phyloP scores from a whole-genome alignment of 2,888 invertebrate genomes.

The Hirtodrosophila duncani region DNA sequence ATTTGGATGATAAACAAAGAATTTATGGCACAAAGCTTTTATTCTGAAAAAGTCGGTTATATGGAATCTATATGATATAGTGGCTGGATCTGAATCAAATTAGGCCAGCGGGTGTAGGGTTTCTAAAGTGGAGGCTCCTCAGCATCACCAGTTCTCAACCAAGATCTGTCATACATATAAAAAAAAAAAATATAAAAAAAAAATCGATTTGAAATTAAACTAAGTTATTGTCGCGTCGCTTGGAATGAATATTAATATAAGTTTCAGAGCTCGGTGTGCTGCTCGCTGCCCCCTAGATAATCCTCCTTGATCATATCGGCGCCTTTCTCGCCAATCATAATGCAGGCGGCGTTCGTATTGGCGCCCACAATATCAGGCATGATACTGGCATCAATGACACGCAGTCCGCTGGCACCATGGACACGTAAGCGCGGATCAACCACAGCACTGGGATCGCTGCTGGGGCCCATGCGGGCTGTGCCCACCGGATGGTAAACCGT shows the following conservation, averaged over 20 bases:
- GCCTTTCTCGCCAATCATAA: conserved; percentile 84
- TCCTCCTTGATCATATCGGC: conserved; percentile 82
- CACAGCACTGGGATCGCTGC: conserved; percentile 78
- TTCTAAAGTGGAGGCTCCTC: no score
- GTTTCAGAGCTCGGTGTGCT: conserved; percentile 46
- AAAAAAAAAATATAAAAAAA: conserved; percentile 10
- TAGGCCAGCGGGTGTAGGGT: no score
- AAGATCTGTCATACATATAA: no score
- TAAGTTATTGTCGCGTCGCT: conserved; percentile 1
- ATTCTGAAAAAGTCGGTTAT: no score
- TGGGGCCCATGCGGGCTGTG: conserved; percentile 82
- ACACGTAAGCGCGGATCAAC: conserved; percentile 81
- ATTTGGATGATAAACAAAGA: no score
- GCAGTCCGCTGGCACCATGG: conserved; percentile 79
- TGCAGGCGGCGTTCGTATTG: conserved; percentile 82
- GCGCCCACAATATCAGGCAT: conserved; percentile 83
- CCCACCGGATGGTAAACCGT: conserved; percentile 88
- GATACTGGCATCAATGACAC: conserved; percentile 84
- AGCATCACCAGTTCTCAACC: conserved; percentile 42
- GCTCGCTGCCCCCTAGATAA: conserved; percentile 32
- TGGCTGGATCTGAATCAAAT: no score
- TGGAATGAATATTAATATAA: conserved; percentile 10
- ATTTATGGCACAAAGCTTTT: no score
- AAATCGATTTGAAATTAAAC: not conserved
- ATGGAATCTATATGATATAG: no score